phyloP scores from a whole-genome alignment of 2,113 vertebrate genomes.

The Zosterops hypoxanthus region DNA sequence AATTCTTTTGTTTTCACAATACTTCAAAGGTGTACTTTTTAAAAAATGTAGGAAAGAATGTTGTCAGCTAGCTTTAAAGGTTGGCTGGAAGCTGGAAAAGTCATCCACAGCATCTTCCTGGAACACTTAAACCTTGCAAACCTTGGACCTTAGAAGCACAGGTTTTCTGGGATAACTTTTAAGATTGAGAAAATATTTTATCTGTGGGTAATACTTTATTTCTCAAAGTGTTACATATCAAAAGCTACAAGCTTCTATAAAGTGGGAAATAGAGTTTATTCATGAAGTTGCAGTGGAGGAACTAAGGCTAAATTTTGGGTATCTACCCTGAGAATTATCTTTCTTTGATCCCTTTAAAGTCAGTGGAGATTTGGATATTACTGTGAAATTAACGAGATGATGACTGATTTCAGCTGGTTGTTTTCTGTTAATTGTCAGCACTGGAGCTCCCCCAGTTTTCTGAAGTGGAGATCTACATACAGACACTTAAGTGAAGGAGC shows the following conservation, averaged over 20 bases:
- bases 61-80: not conserved
- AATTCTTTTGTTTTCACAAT: not conserved
- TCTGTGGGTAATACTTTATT: not conserved
- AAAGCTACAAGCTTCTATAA: not conserved
- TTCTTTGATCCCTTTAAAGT: not conserved
- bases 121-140: not conserved
- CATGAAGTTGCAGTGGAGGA: not conserved
- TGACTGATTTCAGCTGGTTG: not conserved
- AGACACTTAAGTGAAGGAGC: not conserved
- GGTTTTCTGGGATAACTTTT: not conserved
- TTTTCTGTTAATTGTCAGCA: not conserved
- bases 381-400: not conserved
- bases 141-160: not conserved
- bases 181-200: not conserved
- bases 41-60: not conserved
- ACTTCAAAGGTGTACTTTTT: not conserved
- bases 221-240: not conserved
- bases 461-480: not conserved
- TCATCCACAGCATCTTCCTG: not conserved
- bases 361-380: not conserved
- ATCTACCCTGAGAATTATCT: not conserved
- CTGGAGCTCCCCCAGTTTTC: not conserved
- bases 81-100: not conserved
- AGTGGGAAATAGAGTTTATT: not conserved
- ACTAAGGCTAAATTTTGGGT: not conserved